Evolutionary conservation across 1,140 invertebrate species (phyloP).

Genomic region (Ceratoteleas bidentatus): DNA sequence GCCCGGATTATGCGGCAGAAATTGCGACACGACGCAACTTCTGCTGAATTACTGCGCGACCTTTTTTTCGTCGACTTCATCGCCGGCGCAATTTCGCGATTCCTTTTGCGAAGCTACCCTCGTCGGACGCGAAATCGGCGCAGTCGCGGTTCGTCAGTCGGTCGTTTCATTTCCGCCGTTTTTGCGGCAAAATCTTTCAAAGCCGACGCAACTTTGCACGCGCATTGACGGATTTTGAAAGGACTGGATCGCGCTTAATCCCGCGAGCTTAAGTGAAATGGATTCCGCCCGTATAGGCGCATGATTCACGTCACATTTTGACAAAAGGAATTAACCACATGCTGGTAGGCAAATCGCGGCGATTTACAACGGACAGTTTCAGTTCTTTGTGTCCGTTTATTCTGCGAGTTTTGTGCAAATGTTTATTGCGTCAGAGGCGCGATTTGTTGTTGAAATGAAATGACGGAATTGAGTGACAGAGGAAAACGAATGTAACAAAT

Average conservation of each 20-base stretch:
- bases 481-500: too few species aligned
- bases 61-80: not conserved
- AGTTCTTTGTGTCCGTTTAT: not conserved
- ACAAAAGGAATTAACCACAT: constrained; percentile 19
- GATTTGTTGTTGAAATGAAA: too few species aligned
- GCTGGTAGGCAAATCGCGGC: constrained; percentile 9
- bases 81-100: too few species aligned
- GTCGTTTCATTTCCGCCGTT: too few species aligned
- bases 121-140: too few species aligned
- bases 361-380: not conserved
- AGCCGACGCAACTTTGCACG: too few species aligned
- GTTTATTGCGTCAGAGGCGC: too few species aligned
- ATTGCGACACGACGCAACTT: not conserved
- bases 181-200: too few species aligned
- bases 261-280: not conserved
- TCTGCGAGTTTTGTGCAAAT: too few species aligned
- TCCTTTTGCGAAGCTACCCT: too few species aligned
- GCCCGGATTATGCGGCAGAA: not conserved
- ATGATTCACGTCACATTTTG: constrained; percentile 16
- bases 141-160: too few species aligned
- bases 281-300: not conserved
- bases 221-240: not conserved
- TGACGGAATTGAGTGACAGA: too few species aligned
- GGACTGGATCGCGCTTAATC: constrained; percentile 1
- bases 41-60: not conserved